Base-by-base conservation (phyloP, 2,888 invertebrate species). In the Steinernema scapterisci region DNA sequence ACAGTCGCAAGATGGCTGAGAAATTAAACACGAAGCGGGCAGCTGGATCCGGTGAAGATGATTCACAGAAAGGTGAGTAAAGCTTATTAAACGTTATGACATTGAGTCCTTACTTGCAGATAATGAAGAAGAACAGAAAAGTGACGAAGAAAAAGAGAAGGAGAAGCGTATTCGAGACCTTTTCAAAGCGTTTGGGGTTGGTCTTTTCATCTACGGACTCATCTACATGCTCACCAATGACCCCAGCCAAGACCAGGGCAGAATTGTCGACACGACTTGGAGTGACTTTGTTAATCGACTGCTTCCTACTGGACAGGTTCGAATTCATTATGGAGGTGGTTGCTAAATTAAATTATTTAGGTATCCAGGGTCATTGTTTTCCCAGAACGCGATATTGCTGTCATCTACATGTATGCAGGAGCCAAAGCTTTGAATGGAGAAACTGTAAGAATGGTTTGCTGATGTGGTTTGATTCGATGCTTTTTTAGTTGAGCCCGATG, bases 241-340 rank as follows among this genome's bases (percentile, higher is more conserved):
- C 2, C 76, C 78, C 2, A 71, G 54, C 27, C 56, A 70, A 11
- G 51, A 54, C 6, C 77, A 72, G 19, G 46, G 70, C 0, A 74
- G 71, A 5, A 75, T 78, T 19, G 75, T 74, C 11, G 76, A 76
- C 11, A 78, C 95, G 0, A 94, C 95, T 0, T 97, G 97, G 97
- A 95, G 95, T 89, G 96, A 97, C 89, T 97, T 97, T 90, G 92
- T 95, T 0, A 93, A 95, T 88, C 93, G 95, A 78, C 94, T 97
- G 93, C 89, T 97, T 73, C 92, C 93, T 0, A 94, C 93, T 87
- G 97, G 97, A 16, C 48, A 48, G 19, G 48, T 48, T n/a, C 13
- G n/a, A 72, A n/a, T 23, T 23, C 25, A 9, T 13, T 6, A 6
- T 9, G 38, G 38, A 38, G 38, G 13, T 44, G 6, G 19, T 43